A percentile compares a stretch with the other conserved stretches of the same genome.
phyloP scores from a whole-genome alignment of 1,140 invertebrate species.

The Gonatopus flavifemur region DNA sequence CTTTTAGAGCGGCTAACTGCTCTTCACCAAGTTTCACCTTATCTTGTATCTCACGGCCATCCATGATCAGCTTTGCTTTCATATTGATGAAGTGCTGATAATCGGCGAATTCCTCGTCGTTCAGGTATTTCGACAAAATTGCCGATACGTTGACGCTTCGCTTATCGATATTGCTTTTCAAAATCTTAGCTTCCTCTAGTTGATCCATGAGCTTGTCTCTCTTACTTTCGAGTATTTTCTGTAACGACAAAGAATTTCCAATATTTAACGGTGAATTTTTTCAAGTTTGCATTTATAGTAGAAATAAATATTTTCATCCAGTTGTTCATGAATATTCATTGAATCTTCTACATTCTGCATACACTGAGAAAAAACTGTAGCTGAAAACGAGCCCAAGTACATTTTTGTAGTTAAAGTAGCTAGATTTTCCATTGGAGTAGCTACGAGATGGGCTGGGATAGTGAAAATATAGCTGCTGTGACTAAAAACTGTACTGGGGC shows the following conservation, averaged over 20 bases:
- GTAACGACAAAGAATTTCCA: slow-evolving; percentile 34
- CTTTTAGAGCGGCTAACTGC: slow-evolving; percentile 74
- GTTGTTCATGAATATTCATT: too few relatives aligned
- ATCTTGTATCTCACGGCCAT: slow-evolving; percentile 81
- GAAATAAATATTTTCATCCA: too few relatives aligned
- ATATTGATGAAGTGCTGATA: slow-evolving; percentile 89
- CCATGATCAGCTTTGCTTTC: slow-evolving; percentile 88
- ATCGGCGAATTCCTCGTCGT: slow-evolving; percentile 75
- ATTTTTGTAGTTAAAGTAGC: too few relatives aligned
- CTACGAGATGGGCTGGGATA: too few relatives aligned
- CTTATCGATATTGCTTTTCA: slow-evolving; percentile 83
- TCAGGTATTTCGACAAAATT: slow-evolving; percentile 75
- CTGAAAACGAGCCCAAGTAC: too few relatives aligned
- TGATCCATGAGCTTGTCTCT: slow-evolving; percentile 77
- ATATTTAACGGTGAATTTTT: too few relatives aligned
- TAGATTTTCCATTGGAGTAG: too few relatives aligned
- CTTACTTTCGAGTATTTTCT: slow-evolving; percentile 78
- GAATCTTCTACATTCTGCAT: too few relatives aligned
- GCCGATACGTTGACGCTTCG: slow-evolving; percentile 75
- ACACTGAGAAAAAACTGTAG: too few relatives aligned
- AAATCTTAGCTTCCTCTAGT: slow-evolving; percentile 79
- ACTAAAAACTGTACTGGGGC: too few relatives aligned
- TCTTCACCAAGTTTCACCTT: slow-evolving; percentile 86
- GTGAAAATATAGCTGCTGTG: too few relatives aligned
- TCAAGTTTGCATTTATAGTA: too few relatives aligned